A percentile compares a stretch with the other conserved stretches of the same genome.
Evolutionary conservation across 2,113 vertebrate species (phyloP).

Genomic region (Hippopotamus amphibius): DNA sequence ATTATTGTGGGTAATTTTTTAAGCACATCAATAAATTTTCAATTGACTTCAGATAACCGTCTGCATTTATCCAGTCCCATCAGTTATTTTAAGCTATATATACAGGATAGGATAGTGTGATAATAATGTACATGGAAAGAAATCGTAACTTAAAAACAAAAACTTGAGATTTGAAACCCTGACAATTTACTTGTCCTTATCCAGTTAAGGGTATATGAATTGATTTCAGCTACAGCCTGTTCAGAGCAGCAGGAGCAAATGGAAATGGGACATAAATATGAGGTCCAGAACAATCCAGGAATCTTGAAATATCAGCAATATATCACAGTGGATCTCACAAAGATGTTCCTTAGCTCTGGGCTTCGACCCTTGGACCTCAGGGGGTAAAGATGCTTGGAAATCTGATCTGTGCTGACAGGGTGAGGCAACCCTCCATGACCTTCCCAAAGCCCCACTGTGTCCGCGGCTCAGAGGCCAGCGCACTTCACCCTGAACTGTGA

Average conservation of each 20-base stretch:
- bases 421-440: constrained; percentile 78
- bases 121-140: not conserved
- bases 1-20: constrained; percentile 60
- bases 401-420: constrained; percentile 76
- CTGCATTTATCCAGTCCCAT: not conserved
- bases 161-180: not conserved
- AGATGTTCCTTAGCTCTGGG: constrained; percentile 36
- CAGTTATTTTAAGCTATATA: not conserved
- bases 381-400: constrained; percentile 60
- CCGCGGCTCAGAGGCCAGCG: constrained; percentile 79
- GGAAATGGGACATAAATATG: not conserved
- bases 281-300: constrained; percentile 16
- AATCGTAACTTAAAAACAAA: not conserved
- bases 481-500: constrained; percentile 86
- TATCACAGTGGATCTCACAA: constrained; percentile 41
- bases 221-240: not conserved
- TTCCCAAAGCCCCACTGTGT: constrained; percentile 82
- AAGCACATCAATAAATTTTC: constrained; percentile 22
- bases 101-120: not conserved
- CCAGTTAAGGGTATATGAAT: not conserved
- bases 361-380: constrained; percentile 58
- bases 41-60: not conserved
- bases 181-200: constrained; percentile 14
- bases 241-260: constrained; percentile 41
- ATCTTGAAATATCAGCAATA: constrained; percentile 52